These are phyloP conservation scores for Murina feae DNA, from an alignment of 2,113 vertebrate genomes.

Conservation along the genomic window DNA sequence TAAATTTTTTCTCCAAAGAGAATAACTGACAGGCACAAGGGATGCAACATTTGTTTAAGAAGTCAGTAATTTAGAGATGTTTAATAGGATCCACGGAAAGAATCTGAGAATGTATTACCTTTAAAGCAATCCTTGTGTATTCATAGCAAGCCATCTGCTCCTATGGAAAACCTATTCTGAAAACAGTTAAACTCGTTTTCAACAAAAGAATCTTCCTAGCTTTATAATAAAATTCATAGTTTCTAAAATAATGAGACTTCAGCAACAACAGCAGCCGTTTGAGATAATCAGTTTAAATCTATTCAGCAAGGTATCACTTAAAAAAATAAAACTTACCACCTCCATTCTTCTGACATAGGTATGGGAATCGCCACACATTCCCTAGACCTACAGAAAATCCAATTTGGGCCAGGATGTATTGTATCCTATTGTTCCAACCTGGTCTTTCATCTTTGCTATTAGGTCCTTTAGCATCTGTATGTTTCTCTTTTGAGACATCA, in stretches of 20 bases:
- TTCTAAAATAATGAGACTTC: constrained; percentile 1
- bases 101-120: neutral
- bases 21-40: neutral
- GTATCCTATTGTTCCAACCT: constrained; percentile 97
- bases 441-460: constrained; percentile 91
- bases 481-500: constrained; percentile 86
- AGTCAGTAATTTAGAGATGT: neutral
- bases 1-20: neutral
- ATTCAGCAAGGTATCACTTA: neutral
- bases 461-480: constrained; percentile 86
- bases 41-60: neutral
- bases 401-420: constrained; percentile 98
- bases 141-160: neutral
- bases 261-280: neutral
- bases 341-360: constrained; percentile 98
- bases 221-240: neutral
- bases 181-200: constrained; percentile 8
- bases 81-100: neutral
- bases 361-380: constrained; percentile 98
- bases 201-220: neutral
- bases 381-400: constrained; percentile 98
- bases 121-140: neutral
- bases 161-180: constrained; percentile 37
- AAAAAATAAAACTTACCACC: constrained; percentile 88
- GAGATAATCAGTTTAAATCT: neutral